These are phyloP conservation scores for Stenodera caucasica DNA, from an alignment of 2,888 invertebrate genomes.

Conservation along the genomic window DNA sequence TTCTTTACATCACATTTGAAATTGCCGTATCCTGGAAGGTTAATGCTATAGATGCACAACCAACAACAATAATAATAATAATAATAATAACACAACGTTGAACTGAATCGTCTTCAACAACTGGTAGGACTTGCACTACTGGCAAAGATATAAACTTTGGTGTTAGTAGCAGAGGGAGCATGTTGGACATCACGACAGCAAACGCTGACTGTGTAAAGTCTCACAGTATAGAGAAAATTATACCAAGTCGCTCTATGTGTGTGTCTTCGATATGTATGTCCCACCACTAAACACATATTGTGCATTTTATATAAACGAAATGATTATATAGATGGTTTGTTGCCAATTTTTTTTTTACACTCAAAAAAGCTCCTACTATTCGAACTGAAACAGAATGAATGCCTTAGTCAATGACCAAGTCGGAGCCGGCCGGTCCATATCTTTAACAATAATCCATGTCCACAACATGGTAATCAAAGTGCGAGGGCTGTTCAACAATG, in stretches of 20 bases:
- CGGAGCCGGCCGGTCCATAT: no score
- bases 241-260: neutral
- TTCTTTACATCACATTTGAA: neutral
- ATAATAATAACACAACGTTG: neutral
- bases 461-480: no score
- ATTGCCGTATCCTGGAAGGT: conserved; percentile 16
- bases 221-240: conserved; percentile 4
- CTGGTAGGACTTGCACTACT: conserved; percentile 22
- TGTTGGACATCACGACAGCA: conserved; percentile 29
- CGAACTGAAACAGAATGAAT: no score
- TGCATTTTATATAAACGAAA: neutral
- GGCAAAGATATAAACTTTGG: conserved; percentile 11
- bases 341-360: neutral
- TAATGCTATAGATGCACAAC: conserved; percentile 9
- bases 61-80: neutral
- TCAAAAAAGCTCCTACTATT: neutral
- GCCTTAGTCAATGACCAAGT: no score
- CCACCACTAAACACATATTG: conserved; percentile 10
- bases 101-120: conserved; percentile 19
- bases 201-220: conserved; percentile 24
- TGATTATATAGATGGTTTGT: neutral
- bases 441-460: no score
- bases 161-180: conserved; percentile 24
- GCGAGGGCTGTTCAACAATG: no score
- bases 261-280: conserved; percentile 2